Evolutionary conservation across 2,888 invertebrate species (phyloP).

Genomic region (Melinaea marsaeus): DNA sequence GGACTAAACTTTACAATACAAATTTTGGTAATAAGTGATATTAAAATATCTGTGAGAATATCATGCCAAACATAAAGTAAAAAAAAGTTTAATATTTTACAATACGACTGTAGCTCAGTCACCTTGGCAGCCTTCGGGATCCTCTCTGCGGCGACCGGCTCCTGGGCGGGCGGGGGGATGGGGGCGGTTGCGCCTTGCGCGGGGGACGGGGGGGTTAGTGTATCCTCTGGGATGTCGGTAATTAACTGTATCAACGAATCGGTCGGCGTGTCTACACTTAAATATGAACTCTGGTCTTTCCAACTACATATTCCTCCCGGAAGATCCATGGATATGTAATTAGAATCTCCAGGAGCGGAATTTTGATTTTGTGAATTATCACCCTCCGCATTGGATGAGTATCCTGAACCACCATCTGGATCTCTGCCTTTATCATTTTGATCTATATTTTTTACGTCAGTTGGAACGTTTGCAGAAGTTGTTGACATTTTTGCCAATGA

Average conservation of each 20-base stretch:
- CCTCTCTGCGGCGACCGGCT: conserved; percentile 49
- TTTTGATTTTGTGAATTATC: conserved; percentile 43
- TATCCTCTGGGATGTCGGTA: conserved; percentile 64
- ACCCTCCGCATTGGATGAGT: conserved; percentile 65
- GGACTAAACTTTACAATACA: conserved; percentile 63
- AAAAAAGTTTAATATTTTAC: conserved; percentile 72
- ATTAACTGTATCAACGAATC: conserved; percentile 44
- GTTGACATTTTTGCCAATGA: conserved; percentile 68
- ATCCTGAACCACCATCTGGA: conserved; percentile 79
- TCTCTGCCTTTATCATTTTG: conserved; percentile 80
- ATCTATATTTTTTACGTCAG: conserved; percentile 52
- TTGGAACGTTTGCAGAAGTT: conserved; percentile 42
- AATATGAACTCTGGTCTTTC: conserved; percentile 88
- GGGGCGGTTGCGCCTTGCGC: conserved; percentile 67
- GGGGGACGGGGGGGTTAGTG: conserved; percentile 69
- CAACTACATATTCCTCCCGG: conserved; percentile 89
- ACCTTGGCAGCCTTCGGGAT: conserved; percentile 68
- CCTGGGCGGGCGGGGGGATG: conserved; percentile 67
- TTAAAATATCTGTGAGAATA: conserved; percentile 71
- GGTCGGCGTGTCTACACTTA: conserved; percentile 77
- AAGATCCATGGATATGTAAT: conserved; percentile 83
- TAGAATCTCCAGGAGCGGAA: conserved; percentile 70
- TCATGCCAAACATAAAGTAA: conserved; percentile 76
- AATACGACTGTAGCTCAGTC: conserved; percentile 74
- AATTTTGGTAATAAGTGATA: conserved; percentile 65